These are phyloP conservation scores for Botrylloides violaceus DNA, from an alignment of 23 tunicate species.

Conservation along the genomic window DNA sequence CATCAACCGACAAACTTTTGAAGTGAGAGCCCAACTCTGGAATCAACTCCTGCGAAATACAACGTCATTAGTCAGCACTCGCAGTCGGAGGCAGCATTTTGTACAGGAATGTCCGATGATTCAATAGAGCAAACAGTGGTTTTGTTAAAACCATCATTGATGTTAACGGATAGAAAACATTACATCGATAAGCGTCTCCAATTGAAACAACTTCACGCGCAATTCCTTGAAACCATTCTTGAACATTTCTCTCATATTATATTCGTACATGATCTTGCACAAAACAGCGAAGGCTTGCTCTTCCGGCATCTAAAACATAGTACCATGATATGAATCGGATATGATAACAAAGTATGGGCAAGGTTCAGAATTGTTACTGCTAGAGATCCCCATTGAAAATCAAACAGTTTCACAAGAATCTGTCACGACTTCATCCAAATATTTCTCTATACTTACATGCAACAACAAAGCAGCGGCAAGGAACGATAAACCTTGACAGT, in stretches of 20 bases:
- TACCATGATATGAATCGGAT: too few species aligned
- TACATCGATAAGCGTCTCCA: conserved; percentile 71
- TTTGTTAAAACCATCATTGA: neutral
- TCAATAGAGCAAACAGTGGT: neutral
- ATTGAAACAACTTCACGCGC: conserved; percentile 79
- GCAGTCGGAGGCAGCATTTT: too few species aligned
- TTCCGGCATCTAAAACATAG: conserved; percentile 94
- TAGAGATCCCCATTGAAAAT: too few species aligned
- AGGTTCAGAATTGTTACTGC: too few species aligned
- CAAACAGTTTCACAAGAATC: too few species aligned
- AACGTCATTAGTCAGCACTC: too few species aligned
- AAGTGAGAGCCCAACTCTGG: conserved; percentile 65
- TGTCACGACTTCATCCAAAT: too few species aligned
- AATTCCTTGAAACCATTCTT: conserved; percentile 82
- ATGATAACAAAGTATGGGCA: too few species aligned
- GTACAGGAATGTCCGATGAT: too few species aligned
- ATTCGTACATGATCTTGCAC: conserved; percentile 68
- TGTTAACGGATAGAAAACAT: too few species aligned
- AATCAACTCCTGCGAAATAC: conserved; percentile 82
- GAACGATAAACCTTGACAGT: conserved; percentile 86
- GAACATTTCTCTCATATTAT: conserved; percentile 82
- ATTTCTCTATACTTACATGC: conserved; percentile 71
- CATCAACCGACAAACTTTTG: conserved; percentile 50
- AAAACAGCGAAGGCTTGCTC: conserved; percentile 89
- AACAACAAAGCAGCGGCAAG: conserved; percentile 86